Conservation (phyloP, 2,888 invertebrate genomes). For the Pterostichus niger region DNA sequence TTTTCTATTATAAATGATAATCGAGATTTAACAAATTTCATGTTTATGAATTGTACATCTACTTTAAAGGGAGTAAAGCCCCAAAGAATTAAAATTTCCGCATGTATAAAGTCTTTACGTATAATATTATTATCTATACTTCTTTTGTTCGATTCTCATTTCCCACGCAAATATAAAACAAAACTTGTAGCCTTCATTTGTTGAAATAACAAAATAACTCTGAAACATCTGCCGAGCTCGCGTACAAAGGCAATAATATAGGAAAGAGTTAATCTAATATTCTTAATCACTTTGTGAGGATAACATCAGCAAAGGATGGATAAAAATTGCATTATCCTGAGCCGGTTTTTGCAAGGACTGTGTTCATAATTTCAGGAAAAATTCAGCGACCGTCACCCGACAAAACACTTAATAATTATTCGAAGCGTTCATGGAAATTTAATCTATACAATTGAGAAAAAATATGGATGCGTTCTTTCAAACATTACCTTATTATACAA, state of each 20-base stretch:
- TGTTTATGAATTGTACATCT: neutral
- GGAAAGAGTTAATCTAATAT: slow-evolving; percentile 54
- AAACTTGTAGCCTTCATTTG: slow-evolving; percentile 47
- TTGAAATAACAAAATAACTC: slow-evolving; percentile 53
- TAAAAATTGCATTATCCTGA: slow-evolving; percentile 52
- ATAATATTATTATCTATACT: slow-evolving; percentile 28
- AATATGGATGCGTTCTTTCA: slow-evolving; percentile 30
- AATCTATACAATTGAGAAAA: slow-evolving; percentile 36
- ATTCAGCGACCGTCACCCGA: slow-evolving; percentile 18
- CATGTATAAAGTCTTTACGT: neutral
- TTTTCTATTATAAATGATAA: no score
- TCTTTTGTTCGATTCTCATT: slow-evolving; percentile 41
- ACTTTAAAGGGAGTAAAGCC: neutral
- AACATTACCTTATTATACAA: neutral
- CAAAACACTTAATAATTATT: slow-evolving; percentile 54
- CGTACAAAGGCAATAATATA: slow-evolving; percentile 47
- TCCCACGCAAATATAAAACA: slow-evolving; percentile 36
- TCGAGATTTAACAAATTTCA: no score
- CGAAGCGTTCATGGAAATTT: slow-evolving; percentile 42
- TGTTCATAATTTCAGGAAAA: slow-evolving; percentile 29
- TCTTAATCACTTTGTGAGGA: slow-evolving; percentile 51
- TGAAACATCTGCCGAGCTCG: slow-evolving; percentile 38
- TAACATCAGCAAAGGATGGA: slow-evolving; percentile 48
- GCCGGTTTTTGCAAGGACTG: slow-evolving; percentile 10
- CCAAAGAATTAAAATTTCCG: neutral